Conservation (phyloP, 2,113 vertebrate species). For the Urocynchramus pylzowi region DNA sequence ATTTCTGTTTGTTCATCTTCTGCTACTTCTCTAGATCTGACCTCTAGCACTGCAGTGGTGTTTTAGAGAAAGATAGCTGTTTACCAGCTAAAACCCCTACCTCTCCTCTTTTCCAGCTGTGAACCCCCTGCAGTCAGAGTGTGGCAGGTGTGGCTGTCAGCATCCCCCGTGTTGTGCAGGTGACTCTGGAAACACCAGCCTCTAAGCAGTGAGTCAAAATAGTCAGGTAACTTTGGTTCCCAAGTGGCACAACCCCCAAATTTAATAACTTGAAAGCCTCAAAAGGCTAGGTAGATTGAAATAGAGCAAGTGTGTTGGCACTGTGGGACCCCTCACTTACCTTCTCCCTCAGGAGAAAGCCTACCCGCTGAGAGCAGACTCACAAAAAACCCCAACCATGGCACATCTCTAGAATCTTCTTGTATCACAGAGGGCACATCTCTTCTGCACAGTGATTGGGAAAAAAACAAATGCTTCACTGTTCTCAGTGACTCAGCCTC, state of each 20-base stretch:
- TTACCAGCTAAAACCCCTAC: background rate
- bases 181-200: background rate
- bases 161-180: background rate
- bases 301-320: background rate
- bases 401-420: background rate
- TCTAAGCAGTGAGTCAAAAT: background rate
- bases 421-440: background rate
- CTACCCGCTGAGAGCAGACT: background rate
- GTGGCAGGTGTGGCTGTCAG: background rate
- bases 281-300: background rate
- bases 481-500: background rate
- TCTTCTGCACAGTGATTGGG: background rate
- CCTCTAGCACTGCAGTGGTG: background rate
- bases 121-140: background rate
- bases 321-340: background rate
- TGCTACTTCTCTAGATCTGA: background rate
- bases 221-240: background rate
- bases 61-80: background rate
- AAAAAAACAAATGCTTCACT: background rate
- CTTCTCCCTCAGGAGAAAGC: background rate
- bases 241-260: background rate
- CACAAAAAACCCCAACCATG: background rate
- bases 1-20: background rate
- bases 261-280: background rate
- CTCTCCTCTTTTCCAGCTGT: background rate